Percentiles rank a stretch among this genome's conserved stretches.
These are phyloP conservation scores for Elanus axillaris DNA, from an alignment of 2,113 vertebrate species.

Conservation along the genomic window DNA sequence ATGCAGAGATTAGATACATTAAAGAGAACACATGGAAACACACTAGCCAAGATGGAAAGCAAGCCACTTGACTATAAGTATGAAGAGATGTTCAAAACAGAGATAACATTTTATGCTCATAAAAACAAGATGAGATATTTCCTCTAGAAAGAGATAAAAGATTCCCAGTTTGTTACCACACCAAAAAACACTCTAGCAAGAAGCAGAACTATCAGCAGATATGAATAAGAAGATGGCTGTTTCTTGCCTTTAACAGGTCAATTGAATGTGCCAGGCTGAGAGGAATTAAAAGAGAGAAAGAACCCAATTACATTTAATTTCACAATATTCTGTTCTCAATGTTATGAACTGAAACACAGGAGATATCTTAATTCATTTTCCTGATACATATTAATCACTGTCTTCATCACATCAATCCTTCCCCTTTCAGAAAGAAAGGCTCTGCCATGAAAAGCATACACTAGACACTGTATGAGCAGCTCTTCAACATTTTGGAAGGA, in stretches of 20 bases:
- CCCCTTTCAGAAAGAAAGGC: background rate
- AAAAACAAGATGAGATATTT: background rate
- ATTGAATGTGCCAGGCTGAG: slow-evolving; percentile 4
- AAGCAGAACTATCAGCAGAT: background rate
- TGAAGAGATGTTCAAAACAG: background rate
- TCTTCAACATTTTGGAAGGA: background rate
- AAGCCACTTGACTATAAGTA: background rate
- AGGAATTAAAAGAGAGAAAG: background rate
- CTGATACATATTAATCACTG: background rate
- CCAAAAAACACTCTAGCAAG: background rate
- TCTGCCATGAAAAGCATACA: background rate
- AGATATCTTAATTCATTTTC: background rate
- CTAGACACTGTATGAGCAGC: background rate
- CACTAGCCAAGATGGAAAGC: background rate
- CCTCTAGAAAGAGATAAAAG: background rate
- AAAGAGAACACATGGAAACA: background rate
- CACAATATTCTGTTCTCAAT: background rate
- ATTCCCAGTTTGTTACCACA: background rate
- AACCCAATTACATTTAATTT: background rate
- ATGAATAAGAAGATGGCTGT: background rate
- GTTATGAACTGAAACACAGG: background rate
- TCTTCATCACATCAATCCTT: background rate
- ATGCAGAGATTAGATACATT: background rate
- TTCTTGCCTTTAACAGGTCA: slow-evolving; percentile 12
- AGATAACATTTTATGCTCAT: background rate